A percentile compares a stretch with the other conserved stretches of the same genome.
Evolutionary conservation across 2,797 vertebrate genomes (phyloP).

Genomic region (Clamator glandarius): DNA sequence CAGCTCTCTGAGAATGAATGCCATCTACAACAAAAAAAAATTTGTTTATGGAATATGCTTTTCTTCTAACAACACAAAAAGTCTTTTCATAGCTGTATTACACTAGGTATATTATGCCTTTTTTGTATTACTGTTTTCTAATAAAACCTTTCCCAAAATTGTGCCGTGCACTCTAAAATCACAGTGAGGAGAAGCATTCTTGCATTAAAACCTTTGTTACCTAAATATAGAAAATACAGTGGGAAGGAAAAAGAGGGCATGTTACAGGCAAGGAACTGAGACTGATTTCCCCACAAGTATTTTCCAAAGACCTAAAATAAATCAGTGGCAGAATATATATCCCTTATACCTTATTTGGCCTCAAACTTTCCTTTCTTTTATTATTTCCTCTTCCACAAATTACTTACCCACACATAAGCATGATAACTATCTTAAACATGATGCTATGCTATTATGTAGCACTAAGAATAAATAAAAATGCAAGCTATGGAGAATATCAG

Average conservation of each 20-base stretch:
- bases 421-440: background rate
- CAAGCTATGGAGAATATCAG: background rate
- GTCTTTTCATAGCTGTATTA: background rate
- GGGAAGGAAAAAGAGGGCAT: background rate
- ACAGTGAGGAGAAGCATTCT: background rate
- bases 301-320: slow-evolving; percentile 1
- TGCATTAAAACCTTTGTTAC: background rate
- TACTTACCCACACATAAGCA: background rate
- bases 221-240: slow-evolving; percentile 3
- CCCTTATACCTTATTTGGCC: background rate
- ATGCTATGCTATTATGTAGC: background rate
- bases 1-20: background rate
- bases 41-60: background rate
- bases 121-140: background rate
- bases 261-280: background rate
- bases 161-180: background rate
- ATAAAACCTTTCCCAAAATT: background rate
- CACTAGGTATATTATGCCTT: background rate
- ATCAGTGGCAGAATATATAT: background rate
- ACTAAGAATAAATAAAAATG: slow-evolving; percentile 19
- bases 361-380: background rate
- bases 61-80: background rate
- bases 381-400: background rate
- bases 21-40: background rate
- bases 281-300: background rate